phyloP scores from a whole-genome alignment of 2,113 vertebrate species.

The Engystomops pustulosus region DNA sequence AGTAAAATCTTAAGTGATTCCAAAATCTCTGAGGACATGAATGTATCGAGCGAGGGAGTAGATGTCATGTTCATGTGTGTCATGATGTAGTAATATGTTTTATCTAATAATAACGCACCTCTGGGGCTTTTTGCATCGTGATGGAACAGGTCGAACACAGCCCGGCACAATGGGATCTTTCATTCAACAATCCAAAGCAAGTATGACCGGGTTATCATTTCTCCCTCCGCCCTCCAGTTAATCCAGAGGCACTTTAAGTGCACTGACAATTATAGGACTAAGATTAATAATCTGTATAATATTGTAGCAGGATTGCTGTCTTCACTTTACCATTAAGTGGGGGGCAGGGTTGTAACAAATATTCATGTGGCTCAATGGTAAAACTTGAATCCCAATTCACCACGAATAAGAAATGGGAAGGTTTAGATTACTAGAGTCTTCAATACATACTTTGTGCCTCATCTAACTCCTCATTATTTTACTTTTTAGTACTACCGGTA shows the following conservation, averaged over 20 bases:
- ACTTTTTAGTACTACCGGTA: too few relatives aligned
- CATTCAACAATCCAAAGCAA: slow-evolving; percentile 3
- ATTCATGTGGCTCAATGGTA: neutral
- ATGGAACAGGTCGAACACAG: slow-evolving; percentile 19
- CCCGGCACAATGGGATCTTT: slow-evolving; percentile 21
- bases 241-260: neutral
- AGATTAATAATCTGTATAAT: neutral
- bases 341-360: neutral
- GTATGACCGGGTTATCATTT: neutral
- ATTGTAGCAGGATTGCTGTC: neutral
- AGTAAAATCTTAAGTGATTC: too few relatives aligned
- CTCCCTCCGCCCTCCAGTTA: neutral
- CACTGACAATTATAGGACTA: neutral
- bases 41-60: neutral
- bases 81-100: neutral
- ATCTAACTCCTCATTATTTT: too few relatives aligned
- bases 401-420: neutral
- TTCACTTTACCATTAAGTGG: neutral
- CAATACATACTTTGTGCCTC: too few relatives aligned
- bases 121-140: neutral
- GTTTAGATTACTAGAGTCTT: neutral
- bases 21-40: neutral
- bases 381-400: neutral
- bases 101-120: slow-evolving; percentile 14
- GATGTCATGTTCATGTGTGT: slow-evolving; percentile 2